These are phyloP conservation scores for Dryomyza anilis DNA, from an alignment of 2,888 invertebrate genomes.

Conservation along the genomic window DNA sequence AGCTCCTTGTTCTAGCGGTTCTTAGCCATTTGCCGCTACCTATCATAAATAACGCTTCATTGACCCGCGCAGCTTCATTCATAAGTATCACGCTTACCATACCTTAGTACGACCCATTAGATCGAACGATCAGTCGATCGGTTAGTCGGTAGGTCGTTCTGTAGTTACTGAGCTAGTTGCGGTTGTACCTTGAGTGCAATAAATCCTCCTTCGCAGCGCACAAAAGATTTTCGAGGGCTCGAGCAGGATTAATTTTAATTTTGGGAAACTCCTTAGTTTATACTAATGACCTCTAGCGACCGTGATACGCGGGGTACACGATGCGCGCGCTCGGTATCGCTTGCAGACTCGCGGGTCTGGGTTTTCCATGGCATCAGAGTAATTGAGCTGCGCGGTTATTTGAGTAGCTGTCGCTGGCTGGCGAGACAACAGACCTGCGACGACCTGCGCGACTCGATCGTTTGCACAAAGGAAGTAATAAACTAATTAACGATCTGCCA, in stretches of 20 bases:
- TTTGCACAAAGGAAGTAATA: conserved; percentile 5
- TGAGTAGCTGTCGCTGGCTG: neutral
- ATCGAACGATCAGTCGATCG: neutral
- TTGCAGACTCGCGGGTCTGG: conserved; percentile 3
- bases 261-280: conserved; percentile 12
- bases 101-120: neutral
- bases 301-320: neutral
- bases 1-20: neutral
- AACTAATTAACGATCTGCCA: conserved; percentile 21
- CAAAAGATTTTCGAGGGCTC: conserved; percentile 12
- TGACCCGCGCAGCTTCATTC: conserved; percentile 4
- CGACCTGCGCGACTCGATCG: neutral
- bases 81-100: neutral
- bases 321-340: neutral
- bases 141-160: neutral
- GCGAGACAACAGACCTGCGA: neutral
- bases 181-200: conserved; percentile 3
- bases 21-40: neutral
- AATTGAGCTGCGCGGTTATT: neutral
- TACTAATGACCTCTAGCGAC: neutral
- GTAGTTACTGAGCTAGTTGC: neutral
- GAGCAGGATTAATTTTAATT: conserved; percentile 3
- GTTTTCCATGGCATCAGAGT: conserved; percentile 7
- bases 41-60: neutral
- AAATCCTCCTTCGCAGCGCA: conserved; percentile 1